Conservation (phyloP, 2,113 vertebrate species). For the Solea solea region DNA sequence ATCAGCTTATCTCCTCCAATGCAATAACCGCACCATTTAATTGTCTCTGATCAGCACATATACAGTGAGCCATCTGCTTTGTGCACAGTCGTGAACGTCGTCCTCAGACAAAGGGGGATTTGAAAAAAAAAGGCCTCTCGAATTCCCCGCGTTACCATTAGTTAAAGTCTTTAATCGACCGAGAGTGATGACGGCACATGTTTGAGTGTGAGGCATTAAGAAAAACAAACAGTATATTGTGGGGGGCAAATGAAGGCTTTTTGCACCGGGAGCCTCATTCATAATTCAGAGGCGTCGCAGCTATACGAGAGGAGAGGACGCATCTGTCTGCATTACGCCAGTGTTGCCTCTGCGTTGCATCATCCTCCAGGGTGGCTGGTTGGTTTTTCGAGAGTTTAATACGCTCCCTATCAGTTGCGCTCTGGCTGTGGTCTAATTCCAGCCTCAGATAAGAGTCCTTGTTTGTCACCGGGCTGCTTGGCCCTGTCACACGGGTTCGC, state of each 20-base stretch:
- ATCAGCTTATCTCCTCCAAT: slow-evolving; percentile 24
- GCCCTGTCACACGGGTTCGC: slow-evolving; percentile 44
- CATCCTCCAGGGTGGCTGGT: slow-evolving; percentile 74
- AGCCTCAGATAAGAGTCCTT: slow-evolving; percentile 71
- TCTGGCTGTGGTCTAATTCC: slow-evolving; percentile 75
- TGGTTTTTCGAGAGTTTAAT: slow-evolving; percentile 68
- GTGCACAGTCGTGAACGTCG: slow-evolving; percentile 18
- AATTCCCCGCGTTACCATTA: slow-evolving; percentile 12
- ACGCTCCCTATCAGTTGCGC: slow-evolving; percentile 71
- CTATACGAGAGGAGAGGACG: slow-evolving; percentile 72
- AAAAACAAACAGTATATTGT: slow-evolving; percentile 62
- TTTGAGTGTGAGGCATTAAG: slow-evolving; percentile 34
- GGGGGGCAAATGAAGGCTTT: slow-evolving; percentile 42
- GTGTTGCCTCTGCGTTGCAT: slow-evolving; percentile 78
- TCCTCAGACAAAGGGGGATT: slow-evolving; percentile 45
- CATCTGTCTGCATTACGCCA: slow-evolving; percentile 79
- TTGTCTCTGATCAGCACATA: slow-evolving; percentile 45
- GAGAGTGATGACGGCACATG: background rate
- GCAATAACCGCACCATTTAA: slow-evolving; percentile 21
- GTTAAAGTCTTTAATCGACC: slow-evolving; percentile 39
- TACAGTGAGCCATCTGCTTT: slow-evolving; percentile 32
- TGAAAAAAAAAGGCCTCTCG: background rate
- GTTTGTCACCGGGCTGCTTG: slow-evolving; percentile 66
- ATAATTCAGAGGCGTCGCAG: slow-evolving; percentile 79
- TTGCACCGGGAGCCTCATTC: slow-evolving; percentile 73